Evolutionary conservation across 2,113 vertebrate genomes (phyloP).

Genomic region (Paradisaea rubra): DNA sequence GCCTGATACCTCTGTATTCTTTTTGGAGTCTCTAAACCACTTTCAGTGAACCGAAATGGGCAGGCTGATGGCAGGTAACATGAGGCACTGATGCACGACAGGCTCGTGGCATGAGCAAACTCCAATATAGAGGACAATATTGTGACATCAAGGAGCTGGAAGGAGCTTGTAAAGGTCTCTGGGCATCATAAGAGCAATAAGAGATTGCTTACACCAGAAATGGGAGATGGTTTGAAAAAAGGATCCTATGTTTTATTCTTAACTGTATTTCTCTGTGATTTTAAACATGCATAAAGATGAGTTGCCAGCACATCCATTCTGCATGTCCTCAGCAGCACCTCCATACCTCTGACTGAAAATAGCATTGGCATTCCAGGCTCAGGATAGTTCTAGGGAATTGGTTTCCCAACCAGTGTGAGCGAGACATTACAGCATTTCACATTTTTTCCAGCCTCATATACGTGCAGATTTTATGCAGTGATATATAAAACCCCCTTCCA

Average conservation of each 20-base stretch:
- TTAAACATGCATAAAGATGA: constrained; percentile 5
- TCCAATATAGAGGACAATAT: neutral
- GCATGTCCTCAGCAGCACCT: neutral
- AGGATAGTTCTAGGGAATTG: neutral
- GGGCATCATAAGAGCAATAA: neutral
- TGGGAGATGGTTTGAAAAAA: neutral
- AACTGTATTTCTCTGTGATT: neutral
- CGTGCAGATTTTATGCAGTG: neutral
- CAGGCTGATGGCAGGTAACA: neutral
- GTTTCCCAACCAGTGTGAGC: neutral
- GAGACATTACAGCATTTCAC: constrained; percentile 17
- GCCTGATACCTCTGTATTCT: neutral
- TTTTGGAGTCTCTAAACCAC: neutral
- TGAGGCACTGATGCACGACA: neutral
- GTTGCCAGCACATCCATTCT: neutral
- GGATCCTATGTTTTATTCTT: neutral
- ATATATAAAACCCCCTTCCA: neutral
- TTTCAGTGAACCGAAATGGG: neutral
- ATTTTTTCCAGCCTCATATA: neutral
- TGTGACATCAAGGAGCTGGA: neutral
- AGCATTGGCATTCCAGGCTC: neutral
- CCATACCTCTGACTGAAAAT: neutral
- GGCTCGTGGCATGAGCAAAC: accelerated
- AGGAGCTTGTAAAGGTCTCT: neutral
- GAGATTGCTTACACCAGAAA: neutral